Evolutionary conservation across 2,113 vertebrate genomes (phyloP), one percentile per base, ranked within the genome.

Genomic region (Halichoeres trimaculatus): DNA sequence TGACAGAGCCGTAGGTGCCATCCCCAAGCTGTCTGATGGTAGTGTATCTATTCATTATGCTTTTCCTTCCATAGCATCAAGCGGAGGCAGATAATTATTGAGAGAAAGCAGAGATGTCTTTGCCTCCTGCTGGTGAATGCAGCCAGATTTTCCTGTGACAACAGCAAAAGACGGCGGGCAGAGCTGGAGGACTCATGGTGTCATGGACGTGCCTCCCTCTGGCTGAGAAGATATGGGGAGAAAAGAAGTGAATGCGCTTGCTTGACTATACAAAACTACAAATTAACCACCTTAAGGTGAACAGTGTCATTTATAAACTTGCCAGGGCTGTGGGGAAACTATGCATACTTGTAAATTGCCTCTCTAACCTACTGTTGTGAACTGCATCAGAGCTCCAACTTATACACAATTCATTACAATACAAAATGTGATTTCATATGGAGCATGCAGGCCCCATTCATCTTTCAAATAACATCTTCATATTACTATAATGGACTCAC

Each of bases 1-100:
- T 94, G 85, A 98, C 96, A 16, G 96, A 98, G 86, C 97, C 97
- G 0, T 99, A 99, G 74, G 97, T 98, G 43, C 97, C 97, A 90
- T 99, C 97, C 70, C 97, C 97, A 1, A 99, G 96, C 90, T 98
- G 97, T 90, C 93, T 96, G 92, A 99, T 95, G 3, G 91, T 96
- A 23, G 95, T 96, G 86, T 98, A 98, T 89, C 96, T 95, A 94
- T 99, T 97, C 97, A 98, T 98, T 92, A 80, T 93, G 93, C 86
- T 82, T 76, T 63, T 76, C 56, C 77, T 84, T 71, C 86, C 91
- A 93, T 94, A 85, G 88, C 94, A 94, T 83, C 83, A 74, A 77
- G 30, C 65, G 58, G 78, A 13, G 1, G 35, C 72, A 63, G 80
- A 22, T 5, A 67, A 84, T 17, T 69, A 55, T 7, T 64, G 76